Base-by-base conservation (phyloP, 2,888 invertebrate species). In the Morpho deidamia region DNA sequence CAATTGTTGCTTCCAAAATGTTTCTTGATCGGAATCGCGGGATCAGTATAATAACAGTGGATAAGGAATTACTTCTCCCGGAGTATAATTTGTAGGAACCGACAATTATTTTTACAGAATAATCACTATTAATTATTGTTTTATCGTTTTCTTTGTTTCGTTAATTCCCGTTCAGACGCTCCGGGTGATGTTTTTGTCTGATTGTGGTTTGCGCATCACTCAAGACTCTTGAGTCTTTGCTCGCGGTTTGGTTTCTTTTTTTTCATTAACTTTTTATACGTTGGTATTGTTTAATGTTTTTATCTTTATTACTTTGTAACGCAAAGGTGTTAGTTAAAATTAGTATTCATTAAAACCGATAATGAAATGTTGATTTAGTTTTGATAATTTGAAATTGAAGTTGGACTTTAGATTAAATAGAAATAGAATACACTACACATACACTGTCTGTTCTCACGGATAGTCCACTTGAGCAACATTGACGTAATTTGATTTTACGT, bases 61-160 rank as follows among this genome's bases (percentile, higher is more conserved):
- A 70, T 79, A 71, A 74, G 53, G 49, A 74, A 77, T 78, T 75
- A 71, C 73, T 75, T 78, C 78, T 74, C 70, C 64, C 65, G 63
- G 65, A 67, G 72, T 71, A 69, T 78, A 77, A 77, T 79, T 78
- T 76, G 71, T 70, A 67, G 67, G 65, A 75, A 74, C 74, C 70
- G 63, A 74, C 80, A 82, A 83, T 82, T 83, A 83, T 78, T 76
- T 78, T 76, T 74, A 77, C 72, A 71, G 76, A 72, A 78, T 81
- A 82, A 81, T 78, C 71, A 71, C 65, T 75, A 77, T 78, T 80
- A 76, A 83, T 81, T 82, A 81, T 74, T 69, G 71, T 72, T 72
- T 70, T 72, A 73, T 50, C 58, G 64, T 65, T 69, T 64, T 60
- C 61, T 60, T 63, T 53, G 47, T 56, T 51, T 48, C 41, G 56